phyloP scores from a whole-genome alignment of 2,888 invertebrate genomes.

The Sinohyriopsis cumingii region DNA sequence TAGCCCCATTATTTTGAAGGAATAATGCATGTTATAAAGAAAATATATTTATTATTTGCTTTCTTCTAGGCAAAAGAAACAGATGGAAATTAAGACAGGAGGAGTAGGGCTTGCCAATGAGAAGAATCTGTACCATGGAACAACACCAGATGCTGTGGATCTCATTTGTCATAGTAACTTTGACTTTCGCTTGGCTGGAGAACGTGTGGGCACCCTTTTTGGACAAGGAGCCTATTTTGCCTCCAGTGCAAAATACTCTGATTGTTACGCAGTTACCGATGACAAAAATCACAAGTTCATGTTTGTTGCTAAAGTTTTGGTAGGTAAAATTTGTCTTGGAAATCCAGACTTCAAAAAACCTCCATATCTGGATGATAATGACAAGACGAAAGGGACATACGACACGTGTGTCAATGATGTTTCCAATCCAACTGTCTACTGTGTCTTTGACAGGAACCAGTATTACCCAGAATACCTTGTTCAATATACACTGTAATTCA shows the following conservation, averaged over 20 bases:
- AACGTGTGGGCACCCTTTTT: slow-evolving; percentile 36
- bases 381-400: slow-evolving; percentile 38
- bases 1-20: no score
- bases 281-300: slow-evolving; percentile 27
- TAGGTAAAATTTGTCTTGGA: slow-evolving; percentile 20
- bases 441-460: slow-evolving; percentile 56
- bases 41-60: no score
- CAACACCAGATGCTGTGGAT: slow-evolving; percentile 33
- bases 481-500: slow-evolving; percentile 9
- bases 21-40: no score
- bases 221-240: slow-evolving; percentile 40
- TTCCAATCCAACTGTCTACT: slow-evolving; percentile 48
- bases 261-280: slow-evolving; percentile 26
- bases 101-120: slow-evolving; percentile 35
- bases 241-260: slow-evolving; percentile 30
- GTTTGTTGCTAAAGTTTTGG: slow-evolving; percentile 39
- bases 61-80: slow-evolving; percentile 32
- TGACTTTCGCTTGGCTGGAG: slow-evolving; percentile 47
- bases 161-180: slow-evolving; percentile 43
- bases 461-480: slow-evolving; percentile 58
- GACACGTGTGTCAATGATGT: slow-evolving; percentile 51
- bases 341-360: slow-evolving; percentile 73
- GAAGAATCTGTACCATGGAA: slow-evolving; percentile 43
- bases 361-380: slow-evolving; percentile 25
- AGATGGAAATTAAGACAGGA: slow-evolving; percentile 35